A percentile compares a stretch with the other conserved stretches of the same genome.
Conservation (phyloP, 1,140 invertebrate genomes). For the Caenorhabditis inopinata region DNA sequence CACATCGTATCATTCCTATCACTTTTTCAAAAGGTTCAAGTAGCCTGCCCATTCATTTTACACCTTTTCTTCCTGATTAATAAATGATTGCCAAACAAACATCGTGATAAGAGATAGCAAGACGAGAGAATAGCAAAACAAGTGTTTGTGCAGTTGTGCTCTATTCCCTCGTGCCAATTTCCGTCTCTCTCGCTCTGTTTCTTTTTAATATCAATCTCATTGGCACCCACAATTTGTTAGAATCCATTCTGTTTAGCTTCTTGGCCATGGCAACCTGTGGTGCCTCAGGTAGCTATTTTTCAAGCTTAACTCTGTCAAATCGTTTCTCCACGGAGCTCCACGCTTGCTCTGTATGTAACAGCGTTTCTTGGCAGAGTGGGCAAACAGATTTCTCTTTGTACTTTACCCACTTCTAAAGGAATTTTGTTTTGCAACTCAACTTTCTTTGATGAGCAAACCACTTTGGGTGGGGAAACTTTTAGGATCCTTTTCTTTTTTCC, state of each 20-base stretch:
- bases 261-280: not conserved
- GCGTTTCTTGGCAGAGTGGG: no score
- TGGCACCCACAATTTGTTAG: conserved; percentile 32
- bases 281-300: not conserved
- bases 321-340: no score
- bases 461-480: no score
- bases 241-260: not conserved
- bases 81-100: not conserved
- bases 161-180: no score
- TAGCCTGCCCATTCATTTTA: not conserved
- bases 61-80: not conserved
- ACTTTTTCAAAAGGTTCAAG: not conserved
- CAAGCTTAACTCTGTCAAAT: no score
- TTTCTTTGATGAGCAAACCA: no score
- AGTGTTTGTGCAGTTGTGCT: not conserved
- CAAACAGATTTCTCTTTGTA: no score
- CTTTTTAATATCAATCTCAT: conserved; percentile 26
- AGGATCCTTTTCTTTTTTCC: no score
- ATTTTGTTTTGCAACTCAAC: no score
- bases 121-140: not conserved
- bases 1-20: not conserved
- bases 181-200: not conserved
- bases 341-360: no score
- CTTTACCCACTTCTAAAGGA: no score
- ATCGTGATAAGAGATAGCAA: not conserved